A percentile compares a stretch with the other conserved stretches of the same genome.
Conservation (phyloP, 2,113 vertebrate genomes). For the Grallaria varia region DNA sequence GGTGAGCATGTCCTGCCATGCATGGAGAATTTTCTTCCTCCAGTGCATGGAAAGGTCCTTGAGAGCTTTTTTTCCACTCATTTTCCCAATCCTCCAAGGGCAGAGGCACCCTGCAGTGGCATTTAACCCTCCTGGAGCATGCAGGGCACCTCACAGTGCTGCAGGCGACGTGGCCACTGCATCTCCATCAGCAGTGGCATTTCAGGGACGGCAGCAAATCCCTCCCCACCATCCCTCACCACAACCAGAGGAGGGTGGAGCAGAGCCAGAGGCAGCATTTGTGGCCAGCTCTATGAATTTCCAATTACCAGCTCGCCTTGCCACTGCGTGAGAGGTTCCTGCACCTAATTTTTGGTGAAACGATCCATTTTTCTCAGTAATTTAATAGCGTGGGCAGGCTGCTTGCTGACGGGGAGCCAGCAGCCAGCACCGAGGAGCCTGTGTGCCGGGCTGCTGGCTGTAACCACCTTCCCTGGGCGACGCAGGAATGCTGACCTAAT, state of each 20-base stretch:
- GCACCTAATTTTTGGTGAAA: constrained; percentile 60
- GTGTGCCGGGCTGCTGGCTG: constrained; percentile 33
- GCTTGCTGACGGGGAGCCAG: constrained; percentile 25
- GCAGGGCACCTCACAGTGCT: not conserved
- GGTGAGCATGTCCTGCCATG: not conserved
- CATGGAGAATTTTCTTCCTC: not conserved
- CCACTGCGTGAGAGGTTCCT: not conserved
- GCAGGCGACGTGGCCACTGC: fast-evolving
- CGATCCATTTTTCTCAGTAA: constrained; percentile 56
- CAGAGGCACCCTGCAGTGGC: not conserved
- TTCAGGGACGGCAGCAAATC: not conserved
- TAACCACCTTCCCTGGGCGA: constrained; percentile 55
- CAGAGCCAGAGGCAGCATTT: not conserved
- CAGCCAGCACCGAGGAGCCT: constrained; percentile 48
- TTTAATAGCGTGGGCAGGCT: constrained; percentile 55
- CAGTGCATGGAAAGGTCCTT: not conserved
- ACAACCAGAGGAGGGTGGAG: constrained; percentile 4
- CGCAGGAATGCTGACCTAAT: constrained; percentile 63
- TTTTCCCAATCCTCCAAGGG: not conserved
- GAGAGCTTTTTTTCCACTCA: not conserved
- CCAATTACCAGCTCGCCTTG: constrained; percentile 24
- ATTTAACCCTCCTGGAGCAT: not conserved
- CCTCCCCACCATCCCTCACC: not conserved
- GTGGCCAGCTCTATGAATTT: not conserved
- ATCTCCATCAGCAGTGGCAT: not conserved